phyloP scores from a whole-genome alignment of 2,797 vertebrate genomes.

The Neoniphon sammara region DNA sequence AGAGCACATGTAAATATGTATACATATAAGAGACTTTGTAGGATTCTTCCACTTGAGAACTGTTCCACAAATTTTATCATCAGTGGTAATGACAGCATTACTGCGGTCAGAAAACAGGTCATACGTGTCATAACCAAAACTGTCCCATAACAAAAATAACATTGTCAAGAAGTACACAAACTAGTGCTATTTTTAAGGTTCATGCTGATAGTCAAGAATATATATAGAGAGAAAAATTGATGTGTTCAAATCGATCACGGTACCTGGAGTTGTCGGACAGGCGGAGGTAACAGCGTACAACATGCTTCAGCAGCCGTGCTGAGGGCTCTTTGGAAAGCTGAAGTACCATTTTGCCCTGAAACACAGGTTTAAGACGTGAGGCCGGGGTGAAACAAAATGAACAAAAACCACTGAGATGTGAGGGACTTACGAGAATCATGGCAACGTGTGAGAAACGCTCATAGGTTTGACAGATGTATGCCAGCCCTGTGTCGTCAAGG shows the following conservation, averaged over 20 bases:
- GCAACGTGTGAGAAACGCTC: constrained; percentile 93
- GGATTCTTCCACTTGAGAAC: no score
- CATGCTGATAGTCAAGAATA: no score
- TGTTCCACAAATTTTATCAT: no score
- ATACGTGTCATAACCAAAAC: no score
- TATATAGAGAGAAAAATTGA: no score
- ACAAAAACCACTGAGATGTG: background rate
- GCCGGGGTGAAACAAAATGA: background rate
- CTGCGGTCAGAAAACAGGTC: no score
- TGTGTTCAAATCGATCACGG: background rate
- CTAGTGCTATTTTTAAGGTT: no score
- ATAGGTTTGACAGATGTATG: constrained; percentile 92
- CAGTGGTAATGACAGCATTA: no score
- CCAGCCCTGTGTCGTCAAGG: constrained; percentile 91
- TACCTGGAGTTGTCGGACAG: constrained; percentile 94
- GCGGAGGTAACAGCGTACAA: constrained; percentile 91
- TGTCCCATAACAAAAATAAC: no score
- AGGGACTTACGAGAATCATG: constrained; percentile 89
- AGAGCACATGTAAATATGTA: no score
- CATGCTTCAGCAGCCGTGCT: constrained; percentile 89
- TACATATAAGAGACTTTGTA: no score
- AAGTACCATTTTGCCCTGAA: constrained; percentile 92
- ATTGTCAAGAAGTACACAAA: no score
- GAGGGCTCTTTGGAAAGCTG: constrained; percentile 93
- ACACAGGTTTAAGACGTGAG: background rate